phyloP scores from a whole-genome alignment of 2,113 vertebrate species.

The Siniperca knerii region DNA sequence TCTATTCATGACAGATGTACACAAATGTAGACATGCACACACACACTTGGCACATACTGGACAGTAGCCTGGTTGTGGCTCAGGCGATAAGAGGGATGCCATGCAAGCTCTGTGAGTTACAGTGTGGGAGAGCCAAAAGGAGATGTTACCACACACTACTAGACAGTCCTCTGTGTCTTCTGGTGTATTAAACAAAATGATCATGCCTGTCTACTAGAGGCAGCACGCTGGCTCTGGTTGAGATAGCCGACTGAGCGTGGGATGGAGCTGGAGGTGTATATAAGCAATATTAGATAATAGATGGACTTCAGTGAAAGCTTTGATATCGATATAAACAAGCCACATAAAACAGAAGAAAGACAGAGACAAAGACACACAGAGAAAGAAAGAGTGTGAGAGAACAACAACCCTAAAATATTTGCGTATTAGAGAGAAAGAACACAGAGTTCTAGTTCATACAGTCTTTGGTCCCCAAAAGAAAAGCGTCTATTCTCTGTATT shows the following conservation, averaged over 20 bases:
- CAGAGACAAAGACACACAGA: slow-evolving; percentile 26
- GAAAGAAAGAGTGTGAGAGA: slow-evolving; percentile 14
- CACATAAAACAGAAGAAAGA: slow-evolving; percentile 45
- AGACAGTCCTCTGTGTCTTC: slow-evolving; percentile 65
- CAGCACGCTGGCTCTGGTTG: slow-evolving; percentile 46
- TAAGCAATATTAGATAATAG: slow-evolving; percentile 59
- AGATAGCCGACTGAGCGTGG: slow-evolving; percentile 61
- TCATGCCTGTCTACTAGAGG: slow-evolving; percentile 57
- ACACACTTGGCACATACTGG: slow-evolving; percentile 51
- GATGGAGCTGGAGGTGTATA: slow-evolving; percentile 64
- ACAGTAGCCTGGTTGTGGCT: slow-evolving; percentile 76
- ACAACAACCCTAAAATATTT: slow-evolving; percentile 42
- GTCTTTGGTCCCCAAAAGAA: slow-evolving; percentile 29
- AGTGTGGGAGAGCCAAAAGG: slow-evolving; percentile 66
- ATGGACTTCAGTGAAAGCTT: slow-evolving; percentile 67
- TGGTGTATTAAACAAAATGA: slow-evolving; percentile 66
- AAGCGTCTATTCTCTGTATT: slow-evolving; percentile 33
- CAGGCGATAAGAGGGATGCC: slow-evolving; percentile 72
- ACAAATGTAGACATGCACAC: slow-evolving; percentile 44
- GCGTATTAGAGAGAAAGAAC: slow-evolving; percentile 37
- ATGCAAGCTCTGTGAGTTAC: slow-evolving; percentile 63
- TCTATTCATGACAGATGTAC: slow-evolving; percentile 72
- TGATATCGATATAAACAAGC: slow-evolving; percentile 67
- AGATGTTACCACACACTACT: slow-evolving; percentile 64
- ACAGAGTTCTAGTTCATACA: slow-evolving; percentile 47